These are phyloP conservation scores for Labeo calbasu DNA, from an alignment of 2,797 vertebrate species.

Conservation along the genomic window DNA sequence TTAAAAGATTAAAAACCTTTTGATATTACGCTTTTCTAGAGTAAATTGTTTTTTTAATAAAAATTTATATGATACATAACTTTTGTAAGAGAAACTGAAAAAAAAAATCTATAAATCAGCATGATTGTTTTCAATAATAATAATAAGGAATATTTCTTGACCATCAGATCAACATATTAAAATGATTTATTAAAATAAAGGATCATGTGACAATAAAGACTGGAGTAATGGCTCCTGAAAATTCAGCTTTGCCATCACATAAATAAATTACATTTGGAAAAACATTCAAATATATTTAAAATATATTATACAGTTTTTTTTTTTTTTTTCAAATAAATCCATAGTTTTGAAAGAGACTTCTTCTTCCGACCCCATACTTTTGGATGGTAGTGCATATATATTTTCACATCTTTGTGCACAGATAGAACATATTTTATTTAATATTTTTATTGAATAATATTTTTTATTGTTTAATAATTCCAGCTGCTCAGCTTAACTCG, in stretches of 20 bases:
- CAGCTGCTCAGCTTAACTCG: neutral
- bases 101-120: neutral
- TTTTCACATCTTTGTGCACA: neutral
- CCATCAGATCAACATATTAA: neutral
- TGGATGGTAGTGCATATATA: neutral
- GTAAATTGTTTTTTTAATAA: conserved; percentile 14
- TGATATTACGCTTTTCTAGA: conserved; percentile 37
- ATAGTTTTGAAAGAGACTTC: neutral
- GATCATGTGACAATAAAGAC: neutral
- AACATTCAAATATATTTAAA: neutral
- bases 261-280: neutral
- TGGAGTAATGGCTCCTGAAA: neutral
- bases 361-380: neutral
- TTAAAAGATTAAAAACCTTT: conserved; percentile 48
- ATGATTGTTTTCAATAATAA: neutral
- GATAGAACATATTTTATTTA: neutral
- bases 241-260: neutral
- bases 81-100: neutral
- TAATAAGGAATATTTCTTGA: neutral
- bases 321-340: neutral
- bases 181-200: neutral
- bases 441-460: neutral
- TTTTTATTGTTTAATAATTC: neutral
- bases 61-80: neutral
- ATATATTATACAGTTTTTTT: neutral